phyloP scores from a whole-genome alignment of 2,797 vertebrate genomes.

The Telmatherina bonti region DNA sequence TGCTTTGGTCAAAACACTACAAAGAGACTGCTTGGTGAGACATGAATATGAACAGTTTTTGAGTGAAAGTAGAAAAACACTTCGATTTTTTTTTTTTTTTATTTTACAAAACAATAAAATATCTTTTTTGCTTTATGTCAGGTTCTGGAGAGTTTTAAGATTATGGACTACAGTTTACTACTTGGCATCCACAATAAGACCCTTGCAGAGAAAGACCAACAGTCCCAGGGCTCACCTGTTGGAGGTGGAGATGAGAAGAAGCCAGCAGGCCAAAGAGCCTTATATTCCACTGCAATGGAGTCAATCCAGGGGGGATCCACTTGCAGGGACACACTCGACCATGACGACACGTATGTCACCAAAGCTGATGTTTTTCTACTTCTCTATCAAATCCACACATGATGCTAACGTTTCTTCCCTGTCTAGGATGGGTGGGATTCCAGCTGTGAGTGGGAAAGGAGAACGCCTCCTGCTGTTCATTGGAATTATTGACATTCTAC shows the following conservation, averaged over 20 bases:
- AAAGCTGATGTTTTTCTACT: neutral
- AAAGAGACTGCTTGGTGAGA: conserved; percentile 96
- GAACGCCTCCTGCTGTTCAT: conserved; percentile 93
- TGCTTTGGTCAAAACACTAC: conserved; percentile 92
- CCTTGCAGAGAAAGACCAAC: conserved; percentile 88
- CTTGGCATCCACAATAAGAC: conserved; percentile 94
- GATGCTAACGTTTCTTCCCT: conserved; percentile 13
- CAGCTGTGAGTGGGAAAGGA: conserved; percentile 90
- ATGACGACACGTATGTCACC: conserved; percentile 90
- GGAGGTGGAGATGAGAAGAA: conserved; percentile 87
- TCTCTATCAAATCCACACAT: neutral
- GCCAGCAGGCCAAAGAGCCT: conserved; percentile 89
- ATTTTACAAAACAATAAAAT: conserved; percentile 9
- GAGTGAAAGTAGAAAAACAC: conserved; percentile 15
- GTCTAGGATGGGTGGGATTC: conserved; percentile 96
- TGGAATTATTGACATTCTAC: conserved; percentile 97
- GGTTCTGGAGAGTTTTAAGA: conserved; percentile 97
- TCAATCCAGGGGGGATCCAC: conserved; percentile 94
- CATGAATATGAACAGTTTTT: neutral
- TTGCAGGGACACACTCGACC: conserved; percentile 90
- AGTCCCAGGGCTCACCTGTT: conserved; percentile 87
- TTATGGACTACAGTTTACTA: conserved; percentile 98
- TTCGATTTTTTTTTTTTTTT: neutral
- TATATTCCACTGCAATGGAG: conserved; percentile 98
- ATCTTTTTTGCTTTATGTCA: conserved; percentile 35